phyloP scores from a whole-genome alignment of 2,888 invertebrate species.

The Chironomus tentans region DNA sequence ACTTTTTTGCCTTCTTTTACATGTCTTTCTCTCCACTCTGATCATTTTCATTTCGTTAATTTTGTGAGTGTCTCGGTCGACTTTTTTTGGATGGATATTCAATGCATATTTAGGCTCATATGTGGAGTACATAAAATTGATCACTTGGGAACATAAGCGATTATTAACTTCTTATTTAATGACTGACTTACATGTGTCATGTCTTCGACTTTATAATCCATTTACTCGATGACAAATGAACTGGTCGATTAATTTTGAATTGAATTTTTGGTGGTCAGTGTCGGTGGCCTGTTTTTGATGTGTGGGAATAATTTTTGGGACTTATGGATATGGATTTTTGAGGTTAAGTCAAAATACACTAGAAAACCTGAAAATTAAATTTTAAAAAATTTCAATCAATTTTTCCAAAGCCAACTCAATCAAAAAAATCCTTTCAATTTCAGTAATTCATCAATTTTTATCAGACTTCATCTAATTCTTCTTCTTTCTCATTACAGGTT shows the following conservation, averaged over 20 bases:
- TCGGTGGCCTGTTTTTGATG: not conserved
- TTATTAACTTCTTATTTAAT: not conserved
- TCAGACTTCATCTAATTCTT: constrained; percentile 35
- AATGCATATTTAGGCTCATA: not conserved
- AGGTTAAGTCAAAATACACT: too few relatives aligned
- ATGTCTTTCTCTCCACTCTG: too few relatives aligned
- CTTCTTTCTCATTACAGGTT: constrained; percentile 57
- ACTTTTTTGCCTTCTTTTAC: not conserved
- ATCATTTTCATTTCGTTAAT: not conserved
- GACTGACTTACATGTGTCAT: not conserved
- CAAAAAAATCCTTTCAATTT: too few relatives aligned
- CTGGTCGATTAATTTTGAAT: constrained; percentile 1
- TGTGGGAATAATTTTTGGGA: not conserved
- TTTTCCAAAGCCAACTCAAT: too few relatives aligned
- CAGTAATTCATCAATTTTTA: constrained; percentile 29
- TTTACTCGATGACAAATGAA: constrained; percentile 2
- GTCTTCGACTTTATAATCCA: not conserved
- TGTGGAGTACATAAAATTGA: not conserved
- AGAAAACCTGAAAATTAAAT: too few relatives aligned
- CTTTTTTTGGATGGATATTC: not conserved
- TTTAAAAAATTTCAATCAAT: too few relatives aligned
- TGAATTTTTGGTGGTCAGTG: not conserved
- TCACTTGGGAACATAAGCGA: not conserved
- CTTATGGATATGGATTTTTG: not conserved
- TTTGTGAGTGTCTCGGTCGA: not conserved